These are phyloP conservation scores for Scaptomyza montana DNA, from an alignment of 1,140 invertebrate species.

Conservation along the genomic window DNA sequence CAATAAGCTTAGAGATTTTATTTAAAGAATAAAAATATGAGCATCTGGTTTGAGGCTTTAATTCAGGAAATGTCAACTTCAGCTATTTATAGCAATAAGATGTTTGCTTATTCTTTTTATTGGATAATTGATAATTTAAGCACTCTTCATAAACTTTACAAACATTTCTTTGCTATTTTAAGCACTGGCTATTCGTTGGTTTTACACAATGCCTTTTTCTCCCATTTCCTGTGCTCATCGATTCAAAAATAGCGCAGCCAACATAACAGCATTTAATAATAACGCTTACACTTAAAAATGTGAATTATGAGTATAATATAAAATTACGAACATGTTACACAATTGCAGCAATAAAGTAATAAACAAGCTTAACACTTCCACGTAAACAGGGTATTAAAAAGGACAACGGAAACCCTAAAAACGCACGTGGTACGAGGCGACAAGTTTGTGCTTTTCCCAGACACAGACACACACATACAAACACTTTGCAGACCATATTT, in stretches of 20 bases:
- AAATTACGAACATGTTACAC: background rate
- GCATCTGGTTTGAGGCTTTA: no score
- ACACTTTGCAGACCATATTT: constrained; percentile 58
- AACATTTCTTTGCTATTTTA: background rate
- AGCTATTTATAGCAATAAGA: no score
- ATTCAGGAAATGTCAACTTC: no score
- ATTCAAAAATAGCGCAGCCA: background rate
- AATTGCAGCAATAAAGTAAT: background rate
- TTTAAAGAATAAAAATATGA: no score
- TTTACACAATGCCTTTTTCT: background rate
- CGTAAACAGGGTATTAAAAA: constrained; percentile 25
- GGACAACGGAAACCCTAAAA: constrained; percentile 48
- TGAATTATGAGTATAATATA: background rate
- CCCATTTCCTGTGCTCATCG: background rate
- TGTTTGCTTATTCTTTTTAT: background rate
- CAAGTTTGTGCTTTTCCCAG: constrained; percentile 33
- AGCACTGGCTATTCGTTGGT: background rate
- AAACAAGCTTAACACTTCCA: background rate
- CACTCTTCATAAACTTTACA: background rate
- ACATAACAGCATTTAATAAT: background rate
- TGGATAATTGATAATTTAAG: background rate
- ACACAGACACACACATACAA: constrained; percentile 14
- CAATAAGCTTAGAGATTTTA: no score
- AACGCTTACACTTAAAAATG: background rate
- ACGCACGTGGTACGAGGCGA: constrained; percentile 46